Evolutionary conservation across 64 coral and sea anemone genomes (phyloP).

Genomic region (Montipora cactus): DNA sequence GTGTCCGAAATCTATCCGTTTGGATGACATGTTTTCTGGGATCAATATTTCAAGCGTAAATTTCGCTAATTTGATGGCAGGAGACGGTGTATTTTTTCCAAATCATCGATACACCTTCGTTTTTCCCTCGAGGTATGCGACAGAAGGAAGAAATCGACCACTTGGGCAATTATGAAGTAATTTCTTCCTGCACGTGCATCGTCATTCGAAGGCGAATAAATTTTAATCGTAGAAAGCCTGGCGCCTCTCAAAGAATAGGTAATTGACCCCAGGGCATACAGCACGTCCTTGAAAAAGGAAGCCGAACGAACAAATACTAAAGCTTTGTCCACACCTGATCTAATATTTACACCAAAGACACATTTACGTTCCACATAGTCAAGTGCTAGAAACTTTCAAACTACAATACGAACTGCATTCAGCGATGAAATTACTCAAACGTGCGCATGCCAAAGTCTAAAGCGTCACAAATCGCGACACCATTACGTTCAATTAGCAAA

Average conservation of each 20-base stretch:
- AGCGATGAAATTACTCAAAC: not conserved
- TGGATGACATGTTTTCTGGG: not conserved
- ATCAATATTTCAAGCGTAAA: constrained; percentile 17
- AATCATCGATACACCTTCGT: not conserved
- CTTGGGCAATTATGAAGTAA: constrained; percentile 38
- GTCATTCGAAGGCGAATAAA: constrained; percentile 47
- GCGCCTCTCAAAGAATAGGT: constrained; percentile 78
- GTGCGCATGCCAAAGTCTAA: not conserved
- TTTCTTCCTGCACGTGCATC: constrained; percentile 44
- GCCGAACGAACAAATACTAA: constrained; percentile 49
- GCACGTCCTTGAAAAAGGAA: constrained; percentile 40
- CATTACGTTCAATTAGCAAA: constrained; percentile 67
- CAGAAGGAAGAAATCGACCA: constrained; percentile 12
- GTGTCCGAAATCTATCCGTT: not conserved
- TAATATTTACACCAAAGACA: constrained; percentile 48
- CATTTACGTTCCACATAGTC: constrained; percentile 36
- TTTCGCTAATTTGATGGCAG: not conserved
- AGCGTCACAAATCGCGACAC: constrained; percentile 27
- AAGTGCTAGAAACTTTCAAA: constrained; percentile 53
- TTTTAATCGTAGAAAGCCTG: constrained; percentile 66
- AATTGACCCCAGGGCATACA: constrained; percentile 70
- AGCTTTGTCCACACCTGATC: constrained; percentile 49
- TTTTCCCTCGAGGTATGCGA: constrained; percentile 52
- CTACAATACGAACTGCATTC: constrained; percentile 3
- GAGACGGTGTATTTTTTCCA: not conserved